Conservation (phyloP, 2,888 invertebrate genomes). For the Linhomoeus sp. region DNA sequence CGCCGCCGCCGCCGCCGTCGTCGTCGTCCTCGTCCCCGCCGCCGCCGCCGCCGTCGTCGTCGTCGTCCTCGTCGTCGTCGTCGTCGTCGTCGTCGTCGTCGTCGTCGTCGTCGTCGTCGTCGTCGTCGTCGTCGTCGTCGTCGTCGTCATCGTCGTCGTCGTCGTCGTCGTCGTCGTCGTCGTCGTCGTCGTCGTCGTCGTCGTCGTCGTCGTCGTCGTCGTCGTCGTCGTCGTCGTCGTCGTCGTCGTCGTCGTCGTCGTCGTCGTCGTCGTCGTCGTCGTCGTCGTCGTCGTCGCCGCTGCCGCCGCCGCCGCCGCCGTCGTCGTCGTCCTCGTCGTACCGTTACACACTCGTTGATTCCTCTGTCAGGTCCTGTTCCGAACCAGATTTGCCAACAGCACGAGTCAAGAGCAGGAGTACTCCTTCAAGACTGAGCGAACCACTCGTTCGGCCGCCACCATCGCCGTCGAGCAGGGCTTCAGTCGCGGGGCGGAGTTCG, state of each 20-base stretch:
- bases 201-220: no score
- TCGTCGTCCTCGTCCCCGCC: not conserved
- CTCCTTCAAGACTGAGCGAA: constrained; percentile 26
- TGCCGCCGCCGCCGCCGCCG: no score
- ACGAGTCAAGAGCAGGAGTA: constrained; percentile 28
- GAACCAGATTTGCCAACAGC: constrained; percentile 24
- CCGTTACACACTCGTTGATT: no score
- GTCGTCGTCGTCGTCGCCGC: no score
- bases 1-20: not conserved
- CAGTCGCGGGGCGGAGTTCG: constrained; percentile 19
- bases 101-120: not conserved
- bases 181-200: no score
- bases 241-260: no score
- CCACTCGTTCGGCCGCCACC: constrained; percentile 27
- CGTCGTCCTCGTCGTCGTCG: not conserved
- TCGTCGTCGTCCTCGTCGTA: no score
- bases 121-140: no score
- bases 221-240: no score
- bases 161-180: no score
- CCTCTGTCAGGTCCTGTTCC: not conserved
- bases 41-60: not conserved
- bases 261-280: no score
- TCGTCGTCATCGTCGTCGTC: no score
- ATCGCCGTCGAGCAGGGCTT: constrained; percentile 10
- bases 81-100: not conserved